Conservation (phyloP, 2,888 invertebrate genomes). For the Drosophila sordidula region DNA sequence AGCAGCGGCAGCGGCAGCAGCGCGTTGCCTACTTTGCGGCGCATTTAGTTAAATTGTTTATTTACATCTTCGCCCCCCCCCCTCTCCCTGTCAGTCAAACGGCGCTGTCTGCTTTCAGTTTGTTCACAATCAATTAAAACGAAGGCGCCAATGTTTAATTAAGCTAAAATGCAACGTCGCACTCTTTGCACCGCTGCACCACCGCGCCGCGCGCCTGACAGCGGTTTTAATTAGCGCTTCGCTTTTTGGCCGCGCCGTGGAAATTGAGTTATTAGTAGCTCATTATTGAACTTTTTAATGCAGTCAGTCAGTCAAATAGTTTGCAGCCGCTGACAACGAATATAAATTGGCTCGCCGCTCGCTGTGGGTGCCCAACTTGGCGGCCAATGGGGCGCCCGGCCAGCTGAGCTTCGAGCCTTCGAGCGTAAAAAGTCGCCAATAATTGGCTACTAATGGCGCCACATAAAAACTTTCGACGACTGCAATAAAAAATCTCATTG, state of each 20-base stretch:
- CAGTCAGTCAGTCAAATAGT: slow-evolving; percentile 68
- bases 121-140: slow-evolving; percentile 80
- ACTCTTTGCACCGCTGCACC: slow-evolving; percentile 1
- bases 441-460: slow-evolving; percentile 77
- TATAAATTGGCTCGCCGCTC: slow-evolving; percentile 61
- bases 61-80: slow-evolving; percentile 44
- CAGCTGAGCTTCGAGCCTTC: slow-evolving; percentile 23
- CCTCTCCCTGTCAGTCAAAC: not conserved
- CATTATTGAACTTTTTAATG: slow-evolving; percentile 75
- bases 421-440: slow-evolving; percentile 75
- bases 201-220: slow-evolving; percentile 2
- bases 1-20: slow-evolving; percentile 28
- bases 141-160: slow-evolving; percentile 79
- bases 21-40: slow-evolving; percentile 75
- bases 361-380: not conserved
- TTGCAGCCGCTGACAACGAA: slow-evolving; percentile 69
- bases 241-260: slow-evolving; percentile 23
- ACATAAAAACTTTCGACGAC: slow-evolving; percentile 74
- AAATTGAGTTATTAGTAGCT: slow-evolving; percentile 77
- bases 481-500: slow-evolving; percentile 72
- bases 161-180: slow-evolving; percentile 73
- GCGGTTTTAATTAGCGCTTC: slow-evolving; percentile 63
- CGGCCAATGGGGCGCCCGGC: not conserved
- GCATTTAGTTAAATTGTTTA: slow-evolving; percentile 81
- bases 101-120: slow-evolving; percentile 60